These are phyloP conservation scores for Formica selysi DNA, from an alignment of 1,140 invertebrate genomes.

Conservation along the genomic window DNA sequence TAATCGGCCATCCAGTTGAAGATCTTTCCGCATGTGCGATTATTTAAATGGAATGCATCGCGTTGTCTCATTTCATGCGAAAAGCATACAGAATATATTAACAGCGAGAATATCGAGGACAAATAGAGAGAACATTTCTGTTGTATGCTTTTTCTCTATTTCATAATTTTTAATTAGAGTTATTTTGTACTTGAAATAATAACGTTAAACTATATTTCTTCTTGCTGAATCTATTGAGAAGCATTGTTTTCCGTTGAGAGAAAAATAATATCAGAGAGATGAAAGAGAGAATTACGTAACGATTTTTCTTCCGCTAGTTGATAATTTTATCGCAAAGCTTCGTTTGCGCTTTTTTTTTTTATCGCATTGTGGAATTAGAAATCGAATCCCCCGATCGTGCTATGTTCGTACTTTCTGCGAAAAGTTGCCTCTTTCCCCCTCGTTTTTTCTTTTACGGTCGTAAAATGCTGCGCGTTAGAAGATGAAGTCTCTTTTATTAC, in stretches of 20 bases:
- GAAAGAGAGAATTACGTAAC: neutral
- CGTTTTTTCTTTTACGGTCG: neutral
- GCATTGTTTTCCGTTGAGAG: neutral
- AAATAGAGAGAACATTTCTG: neutral
- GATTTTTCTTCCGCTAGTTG: neutral
- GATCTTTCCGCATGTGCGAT: conserved; percentile 8
- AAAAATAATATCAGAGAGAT: neutral
- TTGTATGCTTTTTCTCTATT: neutral
- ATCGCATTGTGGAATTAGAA: neutral
- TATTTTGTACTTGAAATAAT: conserved; percentile 2
- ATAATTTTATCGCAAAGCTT: conserved; percentile 1
- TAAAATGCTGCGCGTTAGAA: conserved; percentile 12
- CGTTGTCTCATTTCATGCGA: neutral
- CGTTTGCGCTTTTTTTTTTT: neutral
- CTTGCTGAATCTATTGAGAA: neutral
- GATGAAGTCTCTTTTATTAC: conserved; percentile 22
- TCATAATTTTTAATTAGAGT: neutral
- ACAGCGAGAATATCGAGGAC: neutral
- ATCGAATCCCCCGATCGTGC: conserved; percentile 6
- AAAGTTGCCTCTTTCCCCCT: neutral
- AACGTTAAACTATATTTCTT: neutral
- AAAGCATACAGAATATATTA: neutral
- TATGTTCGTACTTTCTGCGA: conserved; percentile 2
- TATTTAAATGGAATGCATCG: conserved; percentile 28
- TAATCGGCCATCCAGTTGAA: conserved; percentile 34